A percentile compares a stretch with the other conserved stretches of the same genome.
phyloP scores from a whole-genome alignment of 2,888 invertebrate genomes.

The Cephus pygmeus region DNA sequence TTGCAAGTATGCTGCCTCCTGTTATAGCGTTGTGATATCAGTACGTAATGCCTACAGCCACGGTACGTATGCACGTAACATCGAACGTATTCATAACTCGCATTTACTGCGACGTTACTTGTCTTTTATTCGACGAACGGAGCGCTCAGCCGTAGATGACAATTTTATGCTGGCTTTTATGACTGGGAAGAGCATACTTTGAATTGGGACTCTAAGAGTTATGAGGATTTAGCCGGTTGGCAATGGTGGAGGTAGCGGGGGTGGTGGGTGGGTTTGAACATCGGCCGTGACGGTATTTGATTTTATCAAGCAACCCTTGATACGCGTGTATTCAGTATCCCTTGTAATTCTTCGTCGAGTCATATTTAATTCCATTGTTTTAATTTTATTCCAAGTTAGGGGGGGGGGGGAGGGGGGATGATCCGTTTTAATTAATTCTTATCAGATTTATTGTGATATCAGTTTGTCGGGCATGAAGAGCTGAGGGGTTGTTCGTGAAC shows the following conservation, averaged over 20 bases:
- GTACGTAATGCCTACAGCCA: background rate
- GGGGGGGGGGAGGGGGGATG: background rate
- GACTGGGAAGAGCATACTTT: constrained; percentile 52
- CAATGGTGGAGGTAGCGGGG: background rate
- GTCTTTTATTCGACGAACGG: constrained; percentile 50
- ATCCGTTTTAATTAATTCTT: background rate
- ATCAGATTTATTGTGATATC: background rate
- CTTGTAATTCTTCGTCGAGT: background rate
- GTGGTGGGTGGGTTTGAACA: background rate
- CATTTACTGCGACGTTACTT: constrained; percentile 47
- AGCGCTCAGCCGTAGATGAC: constrained; percentile 48
- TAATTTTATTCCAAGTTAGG: background rate
- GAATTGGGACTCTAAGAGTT: constrained; percentile 47
- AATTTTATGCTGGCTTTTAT: constrained; percentile 59
- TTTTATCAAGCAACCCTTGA: background rate
- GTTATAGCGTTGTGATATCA: constrained; percentile 36
- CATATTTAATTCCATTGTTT: background rate
- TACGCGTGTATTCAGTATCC: background rate
- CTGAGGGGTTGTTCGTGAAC: background rate
- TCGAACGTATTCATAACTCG: constrained; percentile 60
- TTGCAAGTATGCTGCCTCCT: background rate
- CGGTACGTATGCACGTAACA: constrained; percentile 23
- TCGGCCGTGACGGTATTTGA: background rate
- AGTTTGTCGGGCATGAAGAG: background rate
- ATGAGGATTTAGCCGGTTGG: constrained; percentile 28